Evolutionary conservation across 2,797 vertebrate genomes (phyloP).

Genomic region (Manis javanica): DNA sequence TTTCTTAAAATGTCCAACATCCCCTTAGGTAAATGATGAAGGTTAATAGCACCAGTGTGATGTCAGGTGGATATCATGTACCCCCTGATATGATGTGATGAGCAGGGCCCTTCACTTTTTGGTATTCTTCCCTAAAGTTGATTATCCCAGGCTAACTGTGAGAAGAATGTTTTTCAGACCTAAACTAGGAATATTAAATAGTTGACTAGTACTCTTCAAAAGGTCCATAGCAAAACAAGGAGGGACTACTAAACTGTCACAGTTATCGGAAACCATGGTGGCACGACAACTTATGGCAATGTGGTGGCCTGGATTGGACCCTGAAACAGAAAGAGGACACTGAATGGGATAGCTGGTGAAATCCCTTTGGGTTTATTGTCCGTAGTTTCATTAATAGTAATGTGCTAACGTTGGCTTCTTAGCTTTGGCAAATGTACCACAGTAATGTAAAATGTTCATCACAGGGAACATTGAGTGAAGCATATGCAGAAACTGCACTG

Average conservation of each 20-base stretch:
- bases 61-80: not conserved
- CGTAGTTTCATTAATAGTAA: not conserved
- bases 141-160: not conserved
- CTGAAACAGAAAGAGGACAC: not conserved
- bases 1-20: not conserved
- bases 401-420: not conserved
- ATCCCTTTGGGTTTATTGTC: not conserved
- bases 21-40: not conserved
- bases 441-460: not conserved
- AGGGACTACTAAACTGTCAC: not conserved
- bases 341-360: not conserved
- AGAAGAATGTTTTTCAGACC: not conserved
- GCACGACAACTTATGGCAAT: not conserved
- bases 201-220: not conserved
- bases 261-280: not conserved
- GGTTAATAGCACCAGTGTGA: not conserved
- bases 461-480: not conserved
- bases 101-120: not conserved
- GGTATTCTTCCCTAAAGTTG: not conserved
- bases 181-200: slow-evolving; percentile 15
- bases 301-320: not conserved
- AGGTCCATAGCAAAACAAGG: not conserved
- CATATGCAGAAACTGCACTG: not conserved
- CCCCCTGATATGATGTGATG: not conserved
- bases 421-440: not conserved